Percentiles rank a stretch among this genome's conserved stretches.
phyloP scores from a whole-genome alignment of 2,113 vertebrate species.

The Stegastes partitus region DNA sequence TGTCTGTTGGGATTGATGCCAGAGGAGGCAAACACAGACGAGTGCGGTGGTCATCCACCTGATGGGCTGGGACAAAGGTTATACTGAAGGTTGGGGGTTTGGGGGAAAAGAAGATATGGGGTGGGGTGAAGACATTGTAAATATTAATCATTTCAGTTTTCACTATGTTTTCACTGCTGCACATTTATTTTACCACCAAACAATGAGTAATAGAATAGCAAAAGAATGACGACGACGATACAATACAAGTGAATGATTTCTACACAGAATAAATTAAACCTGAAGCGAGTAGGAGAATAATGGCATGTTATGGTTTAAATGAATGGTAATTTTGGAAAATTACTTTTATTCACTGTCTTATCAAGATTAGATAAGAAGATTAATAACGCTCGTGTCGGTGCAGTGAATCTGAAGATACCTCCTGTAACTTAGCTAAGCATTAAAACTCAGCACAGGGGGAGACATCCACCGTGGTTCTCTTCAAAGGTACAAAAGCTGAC shows the following conservation, averaged over 20 bases:
- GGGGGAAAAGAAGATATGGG: conserved; percentile 7
- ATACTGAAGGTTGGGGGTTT: conserved; percentile 58
- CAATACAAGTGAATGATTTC: not conserved
- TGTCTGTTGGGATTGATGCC: conserved; percentile 64
- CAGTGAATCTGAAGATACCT: not conserved
- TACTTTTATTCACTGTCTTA: not conserved
- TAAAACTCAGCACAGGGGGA: not conserved
- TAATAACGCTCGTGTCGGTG: not conserved
- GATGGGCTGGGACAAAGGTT: conserved; percentile 73
- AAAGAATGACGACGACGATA: not conserved
- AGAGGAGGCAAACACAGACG: conserved; percentile 70
- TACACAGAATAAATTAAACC: not conserved
- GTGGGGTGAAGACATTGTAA: conserved; percentile 2
- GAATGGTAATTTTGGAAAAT: not conserved
- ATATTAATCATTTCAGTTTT: conserved; percentile 8
- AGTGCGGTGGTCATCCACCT: conserved; percentile 74
- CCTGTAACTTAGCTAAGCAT: not conserved
- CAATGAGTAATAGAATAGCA: not conserved
- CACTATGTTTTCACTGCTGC: not conserved
- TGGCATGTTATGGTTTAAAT: conserved; percentile 6
- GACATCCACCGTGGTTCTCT: not conserved
- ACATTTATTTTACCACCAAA: conserved; percentile 6
- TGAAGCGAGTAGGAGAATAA: conserved; percentile 4
- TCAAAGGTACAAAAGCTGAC: not conserved
- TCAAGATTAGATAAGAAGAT: not conserved